phyloP scores from a whole-genome alignment of 2,113 vertebrate genomes.

The Lanius collurio region DNA sequence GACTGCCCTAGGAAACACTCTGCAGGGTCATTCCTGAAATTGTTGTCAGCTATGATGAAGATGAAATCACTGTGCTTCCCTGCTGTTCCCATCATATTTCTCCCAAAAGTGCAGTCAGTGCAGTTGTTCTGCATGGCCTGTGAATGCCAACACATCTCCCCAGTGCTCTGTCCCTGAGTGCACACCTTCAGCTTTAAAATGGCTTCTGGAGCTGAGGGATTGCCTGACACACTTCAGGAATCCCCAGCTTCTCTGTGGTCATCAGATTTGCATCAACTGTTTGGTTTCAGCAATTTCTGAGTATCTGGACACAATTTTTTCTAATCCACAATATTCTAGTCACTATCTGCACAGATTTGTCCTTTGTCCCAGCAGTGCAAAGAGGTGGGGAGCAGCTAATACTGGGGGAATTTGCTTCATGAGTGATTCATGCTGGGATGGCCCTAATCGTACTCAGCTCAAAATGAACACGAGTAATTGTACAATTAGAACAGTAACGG shows the following conservation, averaged over 20 bases:
- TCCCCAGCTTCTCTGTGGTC: neutral
- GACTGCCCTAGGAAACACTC: neutral
- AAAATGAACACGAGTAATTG: neutral
- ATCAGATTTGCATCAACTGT: neutral
- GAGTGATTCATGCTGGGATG: neutral
- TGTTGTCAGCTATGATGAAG: neutral
- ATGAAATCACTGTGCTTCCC: neutral
- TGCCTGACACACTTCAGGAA: neutral
- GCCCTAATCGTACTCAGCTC: neutral
- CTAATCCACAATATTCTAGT: neutral
- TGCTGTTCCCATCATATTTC: slow-evolving; percentile 29
- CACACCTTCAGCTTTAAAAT: neutral
- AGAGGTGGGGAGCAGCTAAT: neutral
- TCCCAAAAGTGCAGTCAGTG: neutral
- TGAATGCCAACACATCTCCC: neutral
- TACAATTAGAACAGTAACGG: neutral
- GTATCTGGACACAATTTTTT: neutral
- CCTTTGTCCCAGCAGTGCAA: neutral
- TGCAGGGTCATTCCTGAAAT: neutral
- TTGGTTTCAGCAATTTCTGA: neutral
- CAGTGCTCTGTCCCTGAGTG: neutral
- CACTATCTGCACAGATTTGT: neutral
- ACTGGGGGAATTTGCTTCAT: neutral
- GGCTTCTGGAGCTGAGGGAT: neutral
- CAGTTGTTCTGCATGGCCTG: slow-evolving; percentile 33